phyloP scores from a whole-genome alignment of 2,797 vertebrate genomes.

The Onychomys torridus region DNA sequence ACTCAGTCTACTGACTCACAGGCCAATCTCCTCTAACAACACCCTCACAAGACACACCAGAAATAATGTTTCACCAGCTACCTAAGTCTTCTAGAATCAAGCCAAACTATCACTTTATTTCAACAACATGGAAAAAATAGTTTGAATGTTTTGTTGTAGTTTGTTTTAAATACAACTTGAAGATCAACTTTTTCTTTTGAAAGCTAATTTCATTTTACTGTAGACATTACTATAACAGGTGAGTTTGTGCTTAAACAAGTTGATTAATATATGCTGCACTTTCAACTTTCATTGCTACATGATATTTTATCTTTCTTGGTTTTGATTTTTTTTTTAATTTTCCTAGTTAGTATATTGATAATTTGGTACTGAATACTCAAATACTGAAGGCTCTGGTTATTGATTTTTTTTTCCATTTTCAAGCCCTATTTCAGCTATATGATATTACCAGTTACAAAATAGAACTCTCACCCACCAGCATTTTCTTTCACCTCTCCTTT shows the following conservation, averaged over 20 bases:
- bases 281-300: neutral
- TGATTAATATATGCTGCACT: neutral
- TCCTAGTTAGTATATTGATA: constrained; percentile 15
- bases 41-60: neutral
- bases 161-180: constrained; percentile 16
- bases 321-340: constrained; percentile 6
- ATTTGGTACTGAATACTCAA: neutral
- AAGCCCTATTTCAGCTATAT: neutral
- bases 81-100: neutral
- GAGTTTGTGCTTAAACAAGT: constrained; percentile 15
- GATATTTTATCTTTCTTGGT: neutral
- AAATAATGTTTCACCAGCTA: neutral
- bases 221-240: neutral
- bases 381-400: neutral
- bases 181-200: neutral
- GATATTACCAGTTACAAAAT: neutral
- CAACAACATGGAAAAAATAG: neutral
- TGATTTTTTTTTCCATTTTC: neutral
- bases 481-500: neutral
- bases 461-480: neutral
- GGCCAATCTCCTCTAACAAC: neutral
- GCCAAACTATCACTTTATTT: neutral
- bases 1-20: neutral
- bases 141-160: neutral
- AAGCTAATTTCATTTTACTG: constrained; percentile 29